A percentile compares a stretch with the other conserved stretches of the same genome.
Conservation (phyloP, 2,797 vertebrate species). For the Betta splendens region DNA sequence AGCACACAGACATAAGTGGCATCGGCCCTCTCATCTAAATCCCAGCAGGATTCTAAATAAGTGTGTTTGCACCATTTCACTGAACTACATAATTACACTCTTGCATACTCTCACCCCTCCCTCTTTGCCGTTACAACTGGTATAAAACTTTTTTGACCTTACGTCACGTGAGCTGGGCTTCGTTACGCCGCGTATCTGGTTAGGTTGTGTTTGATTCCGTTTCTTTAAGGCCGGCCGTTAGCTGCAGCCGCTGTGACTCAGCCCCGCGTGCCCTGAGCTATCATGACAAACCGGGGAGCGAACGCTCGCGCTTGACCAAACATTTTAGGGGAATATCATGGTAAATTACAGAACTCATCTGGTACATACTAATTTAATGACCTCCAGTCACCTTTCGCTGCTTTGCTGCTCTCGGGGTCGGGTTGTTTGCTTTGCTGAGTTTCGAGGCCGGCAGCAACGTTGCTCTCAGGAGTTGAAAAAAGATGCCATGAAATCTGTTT, state of each 20-base stretch:
- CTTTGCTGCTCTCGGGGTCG: conserved; percentile 14
- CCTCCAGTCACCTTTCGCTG: conserved; percentile 40
- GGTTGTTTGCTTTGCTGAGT: conserved; percentile 7
- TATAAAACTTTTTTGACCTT: conserved; percentile 41
- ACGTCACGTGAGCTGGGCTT: conserved; percentile 13
- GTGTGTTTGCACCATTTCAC: not conserved
- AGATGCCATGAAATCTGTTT: conserved; percentile 12
- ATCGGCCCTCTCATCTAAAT: not conserved
- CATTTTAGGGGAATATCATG: conserved; percentile 48
- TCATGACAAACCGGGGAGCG: conserved; percentile 46
- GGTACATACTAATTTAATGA: conserved; percentile 37
- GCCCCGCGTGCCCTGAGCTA: conserved; percentile 42
- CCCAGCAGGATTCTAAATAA: not conserved
- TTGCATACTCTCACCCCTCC: not conserved
- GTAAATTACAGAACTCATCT: conserved; percentile 53
- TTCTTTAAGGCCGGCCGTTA: conserved; percentile 44
- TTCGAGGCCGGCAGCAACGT: not conserved
- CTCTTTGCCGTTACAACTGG: not conserved
- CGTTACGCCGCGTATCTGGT: conserved; percentile 19
- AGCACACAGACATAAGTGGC: too few species aligned
- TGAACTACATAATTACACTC: not conserved
- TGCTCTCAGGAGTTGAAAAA: conserved; percentile 6
- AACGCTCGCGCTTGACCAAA: conserved; percentile 43
- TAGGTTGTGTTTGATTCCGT: conserved; percentile 42
- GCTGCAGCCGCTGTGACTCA: conserved; percentile 51